Percentiles rank a stretch among this genome's conserved stretches.
phyloP scores from a whole-genome alignment of 2,888 invertebrate genomes.

The Thyatira batis region DNA sequence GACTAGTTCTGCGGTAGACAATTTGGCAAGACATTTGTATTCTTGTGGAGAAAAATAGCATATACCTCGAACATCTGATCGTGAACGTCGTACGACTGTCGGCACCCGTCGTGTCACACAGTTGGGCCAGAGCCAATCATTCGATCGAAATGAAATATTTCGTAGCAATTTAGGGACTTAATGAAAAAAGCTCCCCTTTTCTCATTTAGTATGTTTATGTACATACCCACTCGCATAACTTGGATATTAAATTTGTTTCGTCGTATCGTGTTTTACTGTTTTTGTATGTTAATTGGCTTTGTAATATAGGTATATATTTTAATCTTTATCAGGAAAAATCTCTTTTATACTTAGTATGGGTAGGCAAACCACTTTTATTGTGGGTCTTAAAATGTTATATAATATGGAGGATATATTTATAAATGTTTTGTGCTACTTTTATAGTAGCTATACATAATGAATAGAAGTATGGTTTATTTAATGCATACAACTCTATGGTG shows the following conservation, averaged over 20 bases:
- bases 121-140: constrained; percentile 76
- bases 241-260: constrained; percentile 29
- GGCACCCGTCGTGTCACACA: constrained; percentile 50
- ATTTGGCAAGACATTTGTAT: constrained; percentile 82
- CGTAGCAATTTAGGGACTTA: constrained; percentile 59
- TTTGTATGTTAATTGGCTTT: background rate
- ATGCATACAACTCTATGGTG: too few relatives aligned
- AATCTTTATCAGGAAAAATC: too few relatives aligned
- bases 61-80: constrained; percentile 76
- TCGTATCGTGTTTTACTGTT: constrained; percentile 6
- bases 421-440: too few relatives aligned
- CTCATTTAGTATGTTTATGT: constrained; percentile 49
- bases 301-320: background rate
- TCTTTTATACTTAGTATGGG: too few relatives aligned
- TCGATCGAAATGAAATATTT: constrained; percentile 70
- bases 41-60: constrained; percentile 79
- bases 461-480: too few relatives aligned
- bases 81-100: constrained; percentile 65
- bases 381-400: too few relatives aligned
- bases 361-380: too few relatives aligned
- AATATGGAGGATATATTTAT: too few relatives aligned
- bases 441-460: background rate
- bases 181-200: constrained; percentile 58
- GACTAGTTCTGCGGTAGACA: constrained; percentile 79
- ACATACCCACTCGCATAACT: constrained; percentile 15